A percentile compares a stretch with the other conserved stretches of the same genome.
These are phyloP conservation scores for Rhagoletis pomonella DNA, from an alignment of 1,140 invertebrate species.

Conservation along the genomic window DNA sequence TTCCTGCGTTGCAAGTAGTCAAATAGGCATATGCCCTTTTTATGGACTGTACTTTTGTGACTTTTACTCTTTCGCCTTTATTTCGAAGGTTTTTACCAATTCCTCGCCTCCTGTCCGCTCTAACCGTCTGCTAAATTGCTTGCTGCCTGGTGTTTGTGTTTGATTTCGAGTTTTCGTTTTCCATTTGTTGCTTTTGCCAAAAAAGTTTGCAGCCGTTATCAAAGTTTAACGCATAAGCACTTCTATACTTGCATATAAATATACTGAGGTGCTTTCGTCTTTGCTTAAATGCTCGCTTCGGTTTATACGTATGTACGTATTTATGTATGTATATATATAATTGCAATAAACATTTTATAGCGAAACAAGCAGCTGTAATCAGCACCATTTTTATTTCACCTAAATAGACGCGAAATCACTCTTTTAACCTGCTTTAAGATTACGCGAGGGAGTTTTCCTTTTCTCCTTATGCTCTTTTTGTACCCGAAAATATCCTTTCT, in stretches of 20 bases:
- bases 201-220: slow-evolving; percentile 25
- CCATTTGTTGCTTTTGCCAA: neutral
- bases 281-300: too few relatives aligned
- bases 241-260: neutral
- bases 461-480: neutral
- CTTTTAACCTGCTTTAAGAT: neutral
- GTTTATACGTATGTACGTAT: neutral
- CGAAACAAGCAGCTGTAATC: slow-evolving; percentile 3
- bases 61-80: neutral
- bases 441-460: neutral
- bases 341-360: neutral
- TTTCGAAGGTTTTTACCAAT: neutral
- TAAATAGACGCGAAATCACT: neutral
- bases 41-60: neutral
- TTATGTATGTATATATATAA: neutral
- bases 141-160: neutral
- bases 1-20: neutral
- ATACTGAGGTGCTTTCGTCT: neutral
- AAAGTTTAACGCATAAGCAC: neutral
- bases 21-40: slow-evolving; percentile 30
- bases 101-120: neutral
- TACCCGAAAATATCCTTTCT: slow-evolving; percentile 4
- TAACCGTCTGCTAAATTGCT: slow-evolving; percentile 9
- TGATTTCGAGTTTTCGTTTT: neutral
- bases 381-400: neutral